phyloP scores from a whole-genome alignment of 2,797 vertebrate genomes.

The Ctenopoma multispine region DNA sequence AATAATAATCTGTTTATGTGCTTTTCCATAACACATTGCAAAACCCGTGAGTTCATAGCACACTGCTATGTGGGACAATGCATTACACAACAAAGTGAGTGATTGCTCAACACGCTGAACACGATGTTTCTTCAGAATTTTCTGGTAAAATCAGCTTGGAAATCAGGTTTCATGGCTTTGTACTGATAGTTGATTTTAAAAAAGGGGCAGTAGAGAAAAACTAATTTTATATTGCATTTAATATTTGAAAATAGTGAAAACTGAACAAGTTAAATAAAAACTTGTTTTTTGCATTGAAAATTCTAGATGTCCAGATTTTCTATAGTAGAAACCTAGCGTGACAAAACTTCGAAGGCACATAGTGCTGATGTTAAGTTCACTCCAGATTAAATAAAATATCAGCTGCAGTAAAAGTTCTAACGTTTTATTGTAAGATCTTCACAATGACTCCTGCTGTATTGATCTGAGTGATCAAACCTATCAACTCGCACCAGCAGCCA shows the following conservation, averaged over 20 bases:
- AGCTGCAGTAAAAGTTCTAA: background rate
- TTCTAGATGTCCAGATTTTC: too few relatives aligned
- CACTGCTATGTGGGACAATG: background rate
- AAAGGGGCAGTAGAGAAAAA: background rate
- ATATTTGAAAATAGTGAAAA: background rate
- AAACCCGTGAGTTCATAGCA: constrained; percentile 3
- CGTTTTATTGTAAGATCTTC: background rate
- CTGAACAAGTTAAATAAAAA: too few relatives aligned
- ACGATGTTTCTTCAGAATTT: background rate
- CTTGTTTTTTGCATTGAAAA: too few relatives aligned
- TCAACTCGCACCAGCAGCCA: constrained; percentile 33
- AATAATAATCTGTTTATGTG: background rate
- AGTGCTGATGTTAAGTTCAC: background rate
- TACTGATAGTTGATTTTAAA: background rate
- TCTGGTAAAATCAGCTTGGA: background rate
- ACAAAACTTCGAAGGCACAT: too few relatives aligned
- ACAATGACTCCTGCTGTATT: background rate
- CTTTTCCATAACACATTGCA: background rate
- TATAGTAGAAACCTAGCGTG: too few relatives aligned
- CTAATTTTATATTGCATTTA: background rate
- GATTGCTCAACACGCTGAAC: too few relatives aligned
- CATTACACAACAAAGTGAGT: constrained; percentile 5
- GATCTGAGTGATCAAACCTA: constrained; percentile 18
- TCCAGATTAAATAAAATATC: background rate
- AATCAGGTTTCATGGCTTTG: background rate